A percentile compares a stretch with the other conserved stretches of the same genome.
These are phyloP conservation scores for Ephydatia muelleri DNA, from an alignment of 37 sponge, comb jelly and placozoan species.

Conservation along the genomic window DNA sequence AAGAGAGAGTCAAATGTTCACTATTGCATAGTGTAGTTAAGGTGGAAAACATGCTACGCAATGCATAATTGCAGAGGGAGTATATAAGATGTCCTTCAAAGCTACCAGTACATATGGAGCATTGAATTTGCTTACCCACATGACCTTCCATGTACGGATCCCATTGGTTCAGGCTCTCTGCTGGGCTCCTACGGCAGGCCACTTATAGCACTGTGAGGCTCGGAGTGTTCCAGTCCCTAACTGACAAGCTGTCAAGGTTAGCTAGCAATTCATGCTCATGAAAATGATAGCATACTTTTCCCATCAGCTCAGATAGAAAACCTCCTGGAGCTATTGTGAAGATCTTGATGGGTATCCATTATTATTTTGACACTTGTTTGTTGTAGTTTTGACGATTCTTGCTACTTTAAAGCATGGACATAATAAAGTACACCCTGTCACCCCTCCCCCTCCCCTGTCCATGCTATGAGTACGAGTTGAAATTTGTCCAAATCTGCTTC, in stretches of 20 bases:
- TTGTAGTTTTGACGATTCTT: neutral
- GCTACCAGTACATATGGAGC: neutral
- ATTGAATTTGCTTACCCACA: neutral
- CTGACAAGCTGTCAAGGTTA: conserved; percentile 1
- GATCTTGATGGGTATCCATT: conserved; percentile 38
- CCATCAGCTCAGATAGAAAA: conserved; percentile 61
- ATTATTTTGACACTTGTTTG: neutral
- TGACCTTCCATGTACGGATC: neutral
- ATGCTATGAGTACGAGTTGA: no score
- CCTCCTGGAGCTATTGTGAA: conserved; percentile 60
- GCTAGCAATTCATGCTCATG: no score
- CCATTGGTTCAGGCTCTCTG: conserved; percentile 69
- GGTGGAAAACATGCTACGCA: no score
- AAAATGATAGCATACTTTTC: neutral
- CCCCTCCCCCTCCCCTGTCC: no score
- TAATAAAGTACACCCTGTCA: no score
- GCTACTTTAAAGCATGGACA: no score
- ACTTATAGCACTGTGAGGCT: conserved; percentile 93
- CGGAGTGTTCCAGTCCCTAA: conserved; percentile 85
- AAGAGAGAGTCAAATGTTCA: no score
- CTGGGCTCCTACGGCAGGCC: conserved; percentile 91
- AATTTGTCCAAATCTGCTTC: no score
- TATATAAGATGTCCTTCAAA: neutral
- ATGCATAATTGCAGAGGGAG: neutral
- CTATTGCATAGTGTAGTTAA: no score